Evolutionary conservation across 2,797 vertebrate genomes (phyloP), one percentile per base, ranked within the genome.

Genomic region (Luscinia luscinia): DNA sequence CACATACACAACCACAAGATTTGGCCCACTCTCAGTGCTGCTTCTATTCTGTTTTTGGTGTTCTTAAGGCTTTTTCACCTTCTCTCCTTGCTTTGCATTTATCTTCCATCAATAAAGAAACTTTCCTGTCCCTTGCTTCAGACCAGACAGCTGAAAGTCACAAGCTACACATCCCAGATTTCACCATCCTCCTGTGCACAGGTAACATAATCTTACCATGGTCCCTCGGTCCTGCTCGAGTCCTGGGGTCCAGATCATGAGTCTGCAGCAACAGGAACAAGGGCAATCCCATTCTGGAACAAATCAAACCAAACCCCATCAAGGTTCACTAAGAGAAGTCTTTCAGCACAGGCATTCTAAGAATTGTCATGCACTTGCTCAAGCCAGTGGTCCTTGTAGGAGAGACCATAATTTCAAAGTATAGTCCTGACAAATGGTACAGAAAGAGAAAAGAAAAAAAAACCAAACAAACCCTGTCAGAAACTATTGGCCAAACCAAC

Each of bases 1-100:
- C 30, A 76, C 57, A 93, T 34, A 89, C 18, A 84, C n/a, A 51
- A 95, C 43, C 55, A 66, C 64, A 94, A 87, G 62, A 84, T 82
- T 26, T 90, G 52, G 55, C 61, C 62, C 66, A 40, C 34, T 87
- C 55, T 92, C 69, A 48, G 45, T 48, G 43, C 55, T 88, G 59
- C 45, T 85, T n/a, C 76, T 91, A 43, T 76, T 79, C 84, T 54
- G 34, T 24, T 72, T 83, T 76, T 46, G 8, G 21, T 82, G 86
- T 90, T 84, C 19, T 30, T 79, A 51, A 15, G 36, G 45, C 69
- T 69, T 95, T 93, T 91, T 95, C 22, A 78, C 22, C 34, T 92
- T 27, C 30, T 84, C 17, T 67, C 72, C 77, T 84, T 83, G 64
- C 38, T 90, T 38, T 81, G 48, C 45, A 68, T 11, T 66, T 34